Evolutionary conservation across 2,888 invertebrate genomes (phyloP).

Genomic region (Caenorhabditis panamensis): DNA sequence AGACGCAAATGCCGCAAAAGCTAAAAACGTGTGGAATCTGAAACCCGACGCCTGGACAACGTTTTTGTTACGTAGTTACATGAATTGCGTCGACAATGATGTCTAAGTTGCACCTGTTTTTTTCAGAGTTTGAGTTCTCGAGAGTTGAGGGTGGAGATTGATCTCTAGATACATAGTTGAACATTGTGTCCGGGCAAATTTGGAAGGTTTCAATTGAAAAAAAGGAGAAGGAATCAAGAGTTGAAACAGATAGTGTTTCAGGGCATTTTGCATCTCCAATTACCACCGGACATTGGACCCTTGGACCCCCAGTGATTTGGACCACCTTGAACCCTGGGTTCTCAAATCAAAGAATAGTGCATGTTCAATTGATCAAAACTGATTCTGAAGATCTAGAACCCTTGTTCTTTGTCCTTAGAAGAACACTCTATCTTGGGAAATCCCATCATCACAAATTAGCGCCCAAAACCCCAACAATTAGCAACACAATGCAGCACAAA

Average conservation of each 20-base stretch:
- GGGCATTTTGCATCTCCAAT: background rate
- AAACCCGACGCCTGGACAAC: background rate
- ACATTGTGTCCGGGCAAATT: slow-evolving; percentile 26
- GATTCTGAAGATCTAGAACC: too few species aligned
- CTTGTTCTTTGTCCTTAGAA: too few species aligned
- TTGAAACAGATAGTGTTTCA: background rate
- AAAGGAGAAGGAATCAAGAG: slow-evolving; percentile 12
- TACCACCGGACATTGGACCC: background rate
- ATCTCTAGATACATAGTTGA: background rate
- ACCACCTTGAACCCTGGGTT: too few species aligned
- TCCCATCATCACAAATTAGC: too few species aligned
- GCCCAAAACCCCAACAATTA: too few species aligned
- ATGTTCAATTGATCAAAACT: too few species aligned
- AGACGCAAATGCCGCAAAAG: background rate
- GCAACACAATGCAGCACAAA: too few species aligned
- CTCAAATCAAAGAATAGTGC: too few species aligned
- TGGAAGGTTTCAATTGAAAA: slow-evolving; percentile 1
- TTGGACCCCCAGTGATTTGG: too few species aligned
- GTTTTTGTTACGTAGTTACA: background rate
- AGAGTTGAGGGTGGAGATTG: slow-evolving; percentile 22
- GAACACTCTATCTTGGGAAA: too few species aligned
- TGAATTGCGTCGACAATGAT: slow-evolving; percentile 2
- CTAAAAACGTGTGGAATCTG: slow-evolving; percentile 7
- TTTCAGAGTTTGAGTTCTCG: too few species aligned
- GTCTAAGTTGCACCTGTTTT: slow-evolving; percentile 33